Conservation (phyloP, 2,113 vertebrate species). For the Gadus chalcogrammus region DNA sequence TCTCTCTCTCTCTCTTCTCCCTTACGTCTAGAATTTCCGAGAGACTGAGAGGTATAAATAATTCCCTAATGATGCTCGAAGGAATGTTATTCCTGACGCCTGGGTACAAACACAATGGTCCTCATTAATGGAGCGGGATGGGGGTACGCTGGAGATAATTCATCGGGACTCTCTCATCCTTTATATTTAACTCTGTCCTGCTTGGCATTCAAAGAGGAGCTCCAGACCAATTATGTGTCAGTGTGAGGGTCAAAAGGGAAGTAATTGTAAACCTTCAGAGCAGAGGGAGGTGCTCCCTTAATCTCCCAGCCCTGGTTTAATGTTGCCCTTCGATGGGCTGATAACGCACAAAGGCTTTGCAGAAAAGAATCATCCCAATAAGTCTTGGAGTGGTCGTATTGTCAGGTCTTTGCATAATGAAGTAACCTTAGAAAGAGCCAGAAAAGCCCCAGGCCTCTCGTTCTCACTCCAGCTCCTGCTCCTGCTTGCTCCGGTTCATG, state of each 20-base stretch:
- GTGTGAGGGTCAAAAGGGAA: constrained; percentile 33
- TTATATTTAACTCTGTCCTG: constrained; percentile 51
- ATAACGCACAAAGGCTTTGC: background rate
- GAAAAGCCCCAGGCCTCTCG: background rate
- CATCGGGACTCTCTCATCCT: constrained; percentile 48
- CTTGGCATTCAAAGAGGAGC: constrained; percentile 49
- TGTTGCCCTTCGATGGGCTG: background rate
- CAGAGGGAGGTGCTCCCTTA: background rate
- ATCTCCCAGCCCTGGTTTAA: background rate
- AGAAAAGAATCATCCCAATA: background rate
- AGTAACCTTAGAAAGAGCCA: background rate
- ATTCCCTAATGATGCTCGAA: constrained; percentile 64
- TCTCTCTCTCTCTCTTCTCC: too few species aligned
- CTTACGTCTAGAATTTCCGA: constrained; percentile 53
- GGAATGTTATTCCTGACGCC: constrained; percentile 73
- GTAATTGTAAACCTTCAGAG: constrained; percentile 30
- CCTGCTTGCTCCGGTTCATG: too few species aligned
- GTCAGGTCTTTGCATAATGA: constrained; percentile 6
- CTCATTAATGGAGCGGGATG: constrained; percentile 73
- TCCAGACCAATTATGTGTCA: constrained; percentile 30
- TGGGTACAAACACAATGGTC: constrained; percentile 72
- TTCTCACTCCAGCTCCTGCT: background rate
- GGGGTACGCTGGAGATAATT: constrained; percentile 68
- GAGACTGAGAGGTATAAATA: constrained; percentile 66
- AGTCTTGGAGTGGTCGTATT: background rate